Conservation (phyloP, 2,888 invertebrate genomes). For the Liopterus haemorrhoidalis region DNA sequence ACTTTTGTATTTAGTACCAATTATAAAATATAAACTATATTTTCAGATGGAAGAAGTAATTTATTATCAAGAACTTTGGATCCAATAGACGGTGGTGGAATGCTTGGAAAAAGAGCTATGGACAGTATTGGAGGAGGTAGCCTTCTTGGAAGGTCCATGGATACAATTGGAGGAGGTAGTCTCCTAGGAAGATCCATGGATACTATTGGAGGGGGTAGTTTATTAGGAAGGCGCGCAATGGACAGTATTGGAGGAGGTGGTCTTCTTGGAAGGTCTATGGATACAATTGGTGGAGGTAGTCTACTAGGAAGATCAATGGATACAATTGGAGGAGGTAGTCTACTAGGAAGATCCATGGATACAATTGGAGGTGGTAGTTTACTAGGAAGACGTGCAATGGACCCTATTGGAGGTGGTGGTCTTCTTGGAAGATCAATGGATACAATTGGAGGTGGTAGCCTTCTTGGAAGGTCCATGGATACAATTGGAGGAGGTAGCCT, state of each 20-base stretch:
- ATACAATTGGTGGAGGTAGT: conserved; percentile 28
- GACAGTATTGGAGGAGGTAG: conserved; percentile 16
- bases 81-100: conserved; percentile 27
- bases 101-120: conserved; percentile 14
- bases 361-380: conserved; percentile 19
- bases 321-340: conserved; percentile 30
- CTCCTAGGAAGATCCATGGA: conserved; percentile 19
- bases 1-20: too few relatives aligned
- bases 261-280: too few relatives aligned
- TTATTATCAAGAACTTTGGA: conserved; percentile 20
- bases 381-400: too few relatives aligned
- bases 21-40: too few relatives aligned
- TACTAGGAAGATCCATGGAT: conserved; percentile 25
- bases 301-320: conserved; percentile 24
- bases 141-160: conserved; percentile 1
- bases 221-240: too few relatives aligned
- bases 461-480: too few relatives aligned
- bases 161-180: conserved; percentile 22
- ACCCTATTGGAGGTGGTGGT: too few relatives aligned
- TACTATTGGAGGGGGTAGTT: conserved; percentile 20
- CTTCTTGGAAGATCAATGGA: too few relatives aligned
- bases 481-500: too few relatives aligned
- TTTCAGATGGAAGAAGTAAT: too few relatives aligned
- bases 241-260: too few relatives aligned
- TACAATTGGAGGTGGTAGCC: too few relatives aligned